A percentile compares a stretch with the other conserved stretches of the same genome.
These are phyloP conservation scores for Phoebastria nigripes DNA, from an alignment of 2,797 vertebrate species.

Conservation along the genomic window DNA sequence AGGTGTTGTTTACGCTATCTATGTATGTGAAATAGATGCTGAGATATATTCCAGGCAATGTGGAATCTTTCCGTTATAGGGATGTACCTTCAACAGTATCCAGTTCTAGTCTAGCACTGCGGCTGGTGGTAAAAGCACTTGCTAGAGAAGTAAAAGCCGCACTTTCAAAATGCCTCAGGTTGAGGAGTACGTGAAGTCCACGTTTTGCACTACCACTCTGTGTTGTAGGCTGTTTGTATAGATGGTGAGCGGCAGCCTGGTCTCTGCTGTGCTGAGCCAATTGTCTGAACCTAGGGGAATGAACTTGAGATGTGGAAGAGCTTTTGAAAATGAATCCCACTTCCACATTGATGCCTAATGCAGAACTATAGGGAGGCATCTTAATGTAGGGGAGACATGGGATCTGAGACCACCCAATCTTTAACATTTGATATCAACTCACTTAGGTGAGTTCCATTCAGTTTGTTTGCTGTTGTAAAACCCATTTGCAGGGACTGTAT, in stretches of 20 bases:
- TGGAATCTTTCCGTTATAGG: too few species aligned
- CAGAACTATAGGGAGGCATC: not conserved
- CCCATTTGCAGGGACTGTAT: not conserved
- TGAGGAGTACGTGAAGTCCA: not conserved
- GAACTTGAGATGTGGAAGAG: not conserved
- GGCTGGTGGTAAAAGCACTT: not conserved
- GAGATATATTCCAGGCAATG: not conserved
- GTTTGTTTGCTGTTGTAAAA: not conserved
- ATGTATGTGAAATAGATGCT: not conserved
- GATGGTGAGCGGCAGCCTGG: not conserved
- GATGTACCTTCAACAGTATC: not conserved
- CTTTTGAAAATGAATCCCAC: not conserved
- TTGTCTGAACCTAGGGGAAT: not conserved
- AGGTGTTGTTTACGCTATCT: not conserved
- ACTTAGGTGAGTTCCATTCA: not conserved
- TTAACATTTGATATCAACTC: not conserved
- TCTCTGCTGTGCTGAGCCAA: not conserved
- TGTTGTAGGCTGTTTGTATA: not conserved
- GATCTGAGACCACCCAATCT: not conserved
- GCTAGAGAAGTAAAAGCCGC: not conserved
- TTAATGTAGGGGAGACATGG: rapidly evolving
- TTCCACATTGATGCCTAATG: not conserved
- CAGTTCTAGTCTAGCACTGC: not conserved
- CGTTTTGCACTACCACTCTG: not conserved
- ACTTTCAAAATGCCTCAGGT: not conserved